These are phyloP conservation scores for Rhimphoctona megacephalus DNA, from an alignment of 2,888 invertebrate species.

Conservation along the genomic window DNA sequence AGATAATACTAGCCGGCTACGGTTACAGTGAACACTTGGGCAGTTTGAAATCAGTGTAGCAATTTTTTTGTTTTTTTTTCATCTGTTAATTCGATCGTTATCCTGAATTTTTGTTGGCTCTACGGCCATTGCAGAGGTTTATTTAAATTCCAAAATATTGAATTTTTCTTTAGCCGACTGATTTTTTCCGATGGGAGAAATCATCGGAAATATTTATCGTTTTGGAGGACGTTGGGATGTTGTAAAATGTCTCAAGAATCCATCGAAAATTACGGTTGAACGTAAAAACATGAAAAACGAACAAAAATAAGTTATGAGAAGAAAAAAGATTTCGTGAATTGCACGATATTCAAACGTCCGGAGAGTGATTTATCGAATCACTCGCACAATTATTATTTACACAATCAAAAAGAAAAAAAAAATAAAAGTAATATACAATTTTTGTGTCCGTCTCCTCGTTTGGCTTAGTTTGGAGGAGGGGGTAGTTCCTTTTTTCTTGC, in stretches of 20 bases:
- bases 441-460: slow-evolving; percentile 52
- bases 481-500: slow-evolving; percentile 1
- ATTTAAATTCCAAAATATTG: background rate
- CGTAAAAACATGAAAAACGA: background rate
- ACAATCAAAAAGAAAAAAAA: slow-evolving; percentile 45
- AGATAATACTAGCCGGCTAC: slow-evolving; percentile 77
- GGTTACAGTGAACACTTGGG: slow-evolving; percentile 83
- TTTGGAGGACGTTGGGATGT: background rate
- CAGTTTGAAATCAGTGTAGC: slow-evolving; percentile 80
- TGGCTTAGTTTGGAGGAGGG: slow-evolving; percentile 14
- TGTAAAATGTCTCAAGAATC: background rate
- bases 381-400: slow-evolving; percentile 62
- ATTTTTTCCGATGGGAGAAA: too few relatives aligned
- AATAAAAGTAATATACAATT: slow-evolving; percentile 56
- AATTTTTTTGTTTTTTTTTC: background rate
- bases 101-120: slow-evolving; percentile 13
- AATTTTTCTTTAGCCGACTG: background rate
- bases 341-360: slow-evolving; percentile 43
- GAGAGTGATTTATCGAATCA: slow-evolving; percentile 13
- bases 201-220: background rate
- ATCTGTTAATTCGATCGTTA: background rate
- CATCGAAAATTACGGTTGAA: background rate
- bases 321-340: slow-evolving; percentile 41
- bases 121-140: background rate
- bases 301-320: slow-evolving; percentile 9